Evolutionary conservation across 2,113 vertebrate genomes (phyloP), one percentile per base, ranked within the genome.

Genomic region (Ceyx cyanopectus): DNA sequence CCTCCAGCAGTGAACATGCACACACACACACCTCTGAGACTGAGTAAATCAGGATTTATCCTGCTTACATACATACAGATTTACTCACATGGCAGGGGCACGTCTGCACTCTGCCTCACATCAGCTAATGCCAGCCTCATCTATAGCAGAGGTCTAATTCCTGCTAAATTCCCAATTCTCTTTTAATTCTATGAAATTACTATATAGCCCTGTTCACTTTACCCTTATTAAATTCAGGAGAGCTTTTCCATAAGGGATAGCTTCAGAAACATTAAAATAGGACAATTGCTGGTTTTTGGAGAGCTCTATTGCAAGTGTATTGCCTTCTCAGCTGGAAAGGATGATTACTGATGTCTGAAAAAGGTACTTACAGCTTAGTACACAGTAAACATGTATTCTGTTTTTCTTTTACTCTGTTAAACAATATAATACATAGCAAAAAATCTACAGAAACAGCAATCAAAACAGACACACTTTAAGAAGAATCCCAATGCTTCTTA

Each of bases 361-460:
- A 97, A 95, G 96, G 94, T 97, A 97, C 97, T 98, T 98, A 97
- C 82, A 97, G 96, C 91, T 97, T 96, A 97, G 96, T 96, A 96
- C 92, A 94, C 95, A 58, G 90, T 97, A 98, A 98, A 97, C 96
- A 97, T 95, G 94, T 96, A 97, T 97, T 97, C 97, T 97, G 96
- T 96, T 98, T 98, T 97, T 96, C 94, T 97, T 97, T 97, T 97
- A 86, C 93, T 97, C 94, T 97, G 97, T 96, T 97, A 97, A 97
- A 97, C 96, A 96, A 97, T 97, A 97, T 97, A 97, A 97, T 96
- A 97, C 96, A 96, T 93, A 90, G 96, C 85, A 96, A 97, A 96
- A 92, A 96, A 58, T 32, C 95, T 95, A 95, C 84, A 96, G 94
- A 95, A 97, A 96, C 95, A 94, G 96, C 95, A 98, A 97, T 96